Evolutionary conservation across 1,140 invertebrate genomes (phyloP).

Genomic region (Bacillus rossius): DNA sequence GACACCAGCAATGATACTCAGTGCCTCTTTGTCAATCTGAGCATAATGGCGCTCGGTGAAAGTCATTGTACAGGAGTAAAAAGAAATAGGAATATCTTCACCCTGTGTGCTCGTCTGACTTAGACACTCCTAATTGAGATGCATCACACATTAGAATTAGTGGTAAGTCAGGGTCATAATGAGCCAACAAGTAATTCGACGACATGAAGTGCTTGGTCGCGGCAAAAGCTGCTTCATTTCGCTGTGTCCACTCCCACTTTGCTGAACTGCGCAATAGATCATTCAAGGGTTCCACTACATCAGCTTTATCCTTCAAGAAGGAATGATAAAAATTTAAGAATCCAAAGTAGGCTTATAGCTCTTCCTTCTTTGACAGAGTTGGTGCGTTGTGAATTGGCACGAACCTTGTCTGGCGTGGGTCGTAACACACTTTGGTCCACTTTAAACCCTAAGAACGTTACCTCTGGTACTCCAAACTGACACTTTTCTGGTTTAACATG

Average conservation of each 20-base stretch:
- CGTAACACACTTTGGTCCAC: no score
- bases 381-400: no score
- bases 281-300: no score
- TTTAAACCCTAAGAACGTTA: no score
- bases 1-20: constrained; percentile 25
- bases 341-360: no score
- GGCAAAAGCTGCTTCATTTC: constrained; percentile 24
- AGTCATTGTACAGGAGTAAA: not conserved
- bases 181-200: constrained; percentile 26
- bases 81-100: not conserved
- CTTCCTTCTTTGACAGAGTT: no score
- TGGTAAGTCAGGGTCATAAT: constrained; percentile 42
- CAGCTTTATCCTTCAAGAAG: no score
- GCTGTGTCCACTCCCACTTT: constrained; percentile 27
- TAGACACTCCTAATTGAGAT: constrained; percentile 33
- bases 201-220: constrained; percentile 22
- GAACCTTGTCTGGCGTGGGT: no score
- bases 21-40: constrained; percentile 34
- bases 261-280: not conserved
- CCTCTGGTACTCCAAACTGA: no score
- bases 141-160: constrained; percentile 44
- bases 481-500: no score
- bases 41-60: not conserved
- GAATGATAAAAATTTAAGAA: no score
- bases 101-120: not conserved